Percentiles rank a stretch among this genome's conserved stretches.
These are phyloP conservation scores for Myiotriccus ornatus DNA, from an alignment of 2,797 vertebrate genomes.

Conservation along the genomic window DNA sequence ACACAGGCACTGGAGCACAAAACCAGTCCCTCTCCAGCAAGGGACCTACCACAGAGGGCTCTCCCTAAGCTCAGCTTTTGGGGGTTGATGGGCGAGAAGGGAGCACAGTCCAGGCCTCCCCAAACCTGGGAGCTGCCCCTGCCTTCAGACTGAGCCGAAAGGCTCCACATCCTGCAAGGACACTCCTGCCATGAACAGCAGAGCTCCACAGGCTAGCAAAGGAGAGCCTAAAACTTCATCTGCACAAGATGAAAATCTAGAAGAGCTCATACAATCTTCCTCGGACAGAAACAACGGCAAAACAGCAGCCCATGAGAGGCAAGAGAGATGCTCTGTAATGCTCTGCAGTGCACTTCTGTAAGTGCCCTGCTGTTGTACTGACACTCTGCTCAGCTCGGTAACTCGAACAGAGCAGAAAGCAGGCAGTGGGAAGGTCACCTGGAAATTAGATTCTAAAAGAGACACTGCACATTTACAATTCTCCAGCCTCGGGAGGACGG, in stretches of 20 bases:
- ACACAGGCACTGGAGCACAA: neutral
- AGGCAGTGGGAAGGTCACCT: neutral
- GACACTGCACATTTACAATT: neutral
- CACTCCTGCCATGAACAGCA: neutral
- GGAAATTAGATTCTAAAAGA: slow-evolving; percentile 37
- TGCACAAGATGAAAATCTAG: neutral
- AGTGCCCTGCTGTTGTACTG: neutral
- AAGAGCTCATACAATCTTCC: neutral
- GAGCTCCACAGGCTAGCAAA: neutral
- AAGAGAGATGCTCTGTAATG: neutral
- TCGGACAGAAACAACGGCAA: neutral
- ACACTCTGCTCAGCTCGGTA: neutral
- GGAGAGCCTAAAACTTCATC: neutral
- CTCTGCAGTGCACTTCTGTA: neutral
- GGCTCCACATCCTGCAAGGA: neutral
- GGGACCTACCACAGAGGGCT: neutral
- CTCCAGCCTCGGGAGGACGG: neutral
- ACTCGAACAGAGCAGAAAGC: neutral
- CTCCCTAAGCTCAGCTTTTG: neutral
- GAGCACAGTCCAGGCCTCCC: too few relatives aligned
- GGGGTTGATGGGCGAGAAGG: neutral
- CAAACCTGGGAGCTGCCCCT: neutral
- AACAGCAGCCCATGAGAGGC: neutral
- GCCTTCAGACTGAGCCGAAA: neutral
- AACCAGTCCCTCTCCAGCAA: neutral